A percentile compares a stretch with the other conserved stretches of the same genome.
These are phyloP conservation scores for Lepidocyrtoides sp. DNA, from an alignment of 2,888 invertebrate genomes.

Conservation along the genomic window DNA sequence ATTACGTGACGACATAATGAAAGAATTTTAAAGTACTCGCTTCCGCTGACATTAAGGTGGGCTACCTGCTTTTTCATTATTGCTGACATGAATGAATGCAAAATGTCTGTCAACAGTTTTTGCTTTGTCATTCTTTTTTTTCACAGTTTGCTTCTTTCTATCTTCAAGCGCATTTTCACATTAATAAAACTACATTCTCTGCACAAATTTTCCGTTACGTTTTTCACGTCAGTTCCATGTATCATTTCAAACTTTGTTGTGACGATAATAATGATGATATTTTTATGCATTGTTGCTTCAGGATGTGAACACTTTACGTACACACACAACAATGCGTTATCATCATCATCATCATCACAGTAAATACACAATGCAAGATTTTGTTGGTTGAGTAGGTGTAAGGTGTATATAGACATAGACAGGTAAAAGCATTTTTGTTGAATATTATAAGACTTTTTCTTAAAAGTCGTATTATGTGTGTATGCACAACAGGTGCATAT, in stretches of 20 bases:
- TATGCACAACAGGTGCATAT: background rate
- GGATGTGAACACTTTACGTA: conserved; percentile 25
- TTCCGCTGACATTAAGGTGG: conserved; percentile 28
- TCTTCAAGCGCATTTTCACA: background rate
- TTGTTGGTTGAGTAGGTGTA: conserved; percentile 33
- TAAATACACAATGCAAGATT: background rate
- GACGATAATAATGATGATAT: background rate
- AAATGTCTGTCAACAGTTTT: conserved; percentile 62
- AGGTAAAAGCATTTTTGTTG: background rate
- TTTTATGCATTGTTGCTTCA: conserved; percentile 4
- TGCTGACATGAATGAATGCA: conserved; percentile 57
- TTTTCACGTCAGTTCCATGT: conserved; percentile 3
- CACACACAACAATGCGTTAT: background rate
- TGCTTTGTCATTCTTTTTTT: conserved; percentile 72
- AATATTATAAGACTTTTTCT: background rate
- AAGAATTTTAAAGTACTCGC: conserved; percentile 21
- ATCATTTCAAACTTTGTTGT: background rate
- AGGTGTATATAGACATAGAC: background rate
- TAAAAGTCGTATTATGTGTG: conserved; percentile 1
- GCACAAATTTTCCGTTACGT: conserved; percentile 34
- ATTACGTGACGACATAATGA: conserved; percentile 10
- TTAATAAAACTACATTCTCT: background rate
- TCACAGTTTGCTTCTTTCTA: conserved; percentile 4
- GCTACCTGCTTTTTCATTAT: conserved; percentile 47
- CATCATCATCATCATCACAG: too few species aligned